These are phyloP conservation scores for Rotaria macrura DNA, from an alignment of 2,888 invertebrate genomes.

Conservation along the genomic window DNA sequence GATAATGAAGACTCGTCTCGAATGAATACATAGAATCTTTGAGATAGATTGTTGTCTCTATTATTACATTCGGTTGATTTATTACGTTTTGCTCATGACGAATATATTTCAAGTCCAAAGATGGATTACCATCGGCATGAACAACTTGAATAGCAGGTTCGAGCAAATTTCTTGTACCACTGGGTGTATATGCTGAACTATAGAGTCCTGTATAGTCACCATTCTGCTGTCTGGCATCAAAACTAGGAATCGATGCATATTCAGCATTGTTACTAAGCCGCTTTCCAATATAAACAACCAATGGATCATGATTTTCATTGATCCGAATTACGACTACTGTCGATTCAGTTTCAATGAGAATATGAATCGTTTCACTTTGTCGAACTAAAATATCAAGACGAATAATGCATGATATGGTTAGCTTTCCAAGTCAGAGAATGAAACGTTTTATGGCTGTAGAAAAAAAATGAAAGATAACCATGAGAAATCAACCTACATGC, in stretches of 20 bases:
- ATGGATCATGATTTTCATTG: neutral
- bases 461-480: too few relatives aligned
- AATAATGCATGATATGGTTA: too few relatives aligned
- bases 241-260: neutral
- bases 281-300: neutral
- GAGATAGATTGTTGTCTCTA: neutral
- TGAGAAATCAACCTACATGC: too few relatives aligned
- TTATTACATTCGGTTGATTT: neutral
- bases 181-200: neutral
- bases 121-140: neutral
- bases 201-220: neutral
- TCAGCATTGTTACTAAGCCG: neutral
- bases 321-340: neutral
- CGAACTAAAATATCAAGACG: too few relatives aligned
- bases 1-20: neutral
- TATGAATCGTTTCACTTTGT: neutral
- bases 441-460: too few relatives aligned
- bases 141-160: neutral
- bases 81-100: neutral
- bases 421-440: too few relatives aligned
- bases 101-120: neutral
- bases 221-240: neutral
- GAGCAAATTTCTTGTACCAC: neutral
- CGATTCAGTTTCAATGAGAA: neutral
- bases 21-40: neutral